A percentile compares a stretch with the other conserved stretches of the same genome.
Conservation (phyloP, 2,113 vertebrate species). For the Thalassarche chlororhynchos region DNA sequence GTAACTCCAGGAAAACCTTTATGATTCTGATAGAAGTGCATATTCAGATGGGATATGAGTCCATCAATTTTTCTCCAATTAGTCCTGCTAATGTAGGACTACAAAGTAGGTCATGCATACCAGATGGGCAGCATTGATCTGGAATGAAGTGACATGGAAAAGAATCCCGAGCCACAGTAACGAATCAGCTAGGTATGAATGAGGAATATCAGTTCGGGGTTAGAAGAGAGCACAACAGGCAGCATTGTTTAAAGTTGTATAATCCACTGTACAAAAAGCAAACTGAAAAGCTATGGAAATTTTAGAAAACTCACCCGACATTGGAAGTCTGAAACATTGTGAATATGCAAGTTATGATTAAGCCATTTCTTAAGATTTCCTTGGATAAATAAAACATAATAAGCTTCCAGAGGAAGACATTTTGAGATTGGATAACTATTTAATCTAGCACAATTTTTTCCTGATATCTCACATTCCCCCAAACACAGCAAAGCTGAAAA, state of each 20-base stretch:
- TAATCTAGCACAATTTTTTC: neutral
- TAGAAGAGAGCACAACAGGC: neutral
- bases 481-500: neutral
- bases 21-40: neutral
- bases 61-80: neutral
- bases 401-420: neutral
- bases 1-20: neutral
- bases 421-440: neutral
- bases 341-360: neutral
- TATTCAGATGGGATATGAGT: neutral
- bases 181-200: neutral
- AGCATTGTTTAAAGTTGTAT: neutral
- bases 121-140: neutral
- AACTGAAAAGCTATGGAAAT: neutral
- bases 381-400: neutral
- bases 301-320: neutral
- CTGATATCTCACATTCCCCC: neutral
- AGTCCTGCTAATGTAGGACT: neutral
- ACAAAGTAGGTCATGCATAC: neutral
- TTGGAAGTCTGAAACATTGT: neutral
- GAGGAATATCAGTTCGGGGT: neutral
- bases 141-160: neutral
- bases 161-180: neutral
- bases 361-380: neutral
- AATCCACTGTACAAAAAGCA: neutral